Evolutionary conservation across 2,888 invertebrate genomes (phyloP).

Genomic region (Oscheius sp.): DNA sequence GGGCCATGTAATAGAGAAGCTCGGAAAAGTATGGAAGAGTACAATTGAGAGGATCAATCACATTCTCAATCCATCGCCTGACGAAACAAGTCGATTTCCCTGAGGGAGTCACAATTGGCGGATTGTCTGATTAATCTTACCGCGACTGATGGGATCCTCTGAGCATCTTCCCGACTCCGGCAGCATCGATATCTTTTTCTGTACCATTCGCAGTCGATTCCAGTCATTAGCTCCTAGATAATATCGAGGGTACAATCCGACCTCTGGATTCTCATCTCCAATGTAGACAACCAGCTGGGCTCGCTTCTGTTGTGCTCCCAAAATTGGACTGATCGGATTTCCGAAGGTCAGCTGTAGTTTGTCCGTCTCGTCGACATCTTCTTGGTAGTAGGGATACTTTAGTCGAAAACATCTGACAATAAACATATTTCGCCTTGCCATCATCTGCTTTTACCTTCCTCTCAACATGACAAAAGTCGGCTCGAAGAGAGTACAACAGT

Average conservation of each 20-base stretch:
- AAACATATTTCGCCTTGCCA: not conserved
- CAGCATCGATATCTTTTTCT: conserved; percentile 37
- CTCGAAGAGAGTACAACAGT: conserved; percentile 55
- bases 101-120: conserved; percentile 9
- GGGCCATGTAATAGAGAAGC: conserved; percentile 31
- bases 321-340: conserved; percentile 49
- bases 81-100: conserved; percentile 56
- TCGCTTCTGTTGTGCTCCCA: conserved; percentile 16
- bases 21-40: conserved; percentile 53
- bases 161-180: conserved; percentile 36
- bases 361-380: conserved; percentile 53
- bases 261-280: conserved; percentile 46
- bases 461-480: conserved; percentile 54
- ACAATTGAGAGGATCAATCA: conserved; percentile 48
- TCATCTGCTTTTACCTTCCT: conserved; percentile 39
- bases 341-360: conserved; percentile 52
- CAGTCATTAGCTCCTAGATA: conserved; percentile 54
- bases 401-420: conserved; percentile 48
- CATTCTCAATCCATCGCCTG: conserved; percentile 45
- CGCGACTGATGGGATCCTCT: conserved; percentile 10
- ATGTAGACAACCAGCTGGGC: conserved; percentile 51
- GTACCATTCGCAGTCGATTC: conserved; percentile 49
- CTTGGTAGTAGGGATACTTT: conserved; percentile 49
- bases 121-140: not conserved
- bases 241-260: conserved; percentile 45